These are phyloP conservation scores for Drosophila eugracilis DNA, from an alignment of 1,140 invertebrate species.

Conservation along the genomic window DNA sequence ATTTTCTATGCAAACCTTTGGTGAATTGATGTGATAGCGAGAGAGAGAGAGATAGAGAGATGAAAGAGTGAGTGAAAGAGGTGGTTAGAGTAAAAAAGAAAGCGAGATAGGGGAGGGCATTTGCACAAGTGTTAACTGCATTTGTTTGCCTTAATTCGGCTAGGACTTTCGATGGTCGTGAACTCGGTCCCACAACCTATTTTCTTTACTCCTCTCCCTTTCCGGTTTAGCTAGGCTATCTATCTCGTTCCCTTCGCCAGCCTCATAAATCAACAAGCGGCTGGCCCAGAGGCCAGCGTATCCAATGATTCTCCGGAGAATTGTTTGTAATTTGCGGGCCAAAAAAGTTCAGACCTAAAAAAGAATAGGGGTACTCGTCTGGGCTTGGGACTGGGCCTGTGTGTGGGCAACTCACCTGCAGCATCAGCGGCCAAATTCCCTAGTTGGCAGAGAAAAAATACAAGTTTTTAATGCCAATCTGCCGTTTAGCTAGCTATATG, in stretches of 20 bases:
- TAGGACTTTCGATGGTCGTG: constrained; percentile 7
- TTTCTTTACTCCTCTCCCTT: neutral
- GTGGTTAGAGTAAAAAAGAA: neutral
- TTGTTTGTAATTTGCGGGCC: constrained; percentile 70
- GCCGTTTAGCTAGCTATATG: constrained; percentile 55
- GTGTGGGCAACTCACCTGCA: constrained; percentile 17
- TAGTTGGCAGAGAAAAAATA: constrained; percentile 7
- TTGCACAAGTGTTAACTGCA: constrained; percentile 39
- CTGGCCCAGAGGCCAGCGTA: constrained; percentile 40
- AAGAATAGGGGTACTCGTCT: constrained; percentile 2
- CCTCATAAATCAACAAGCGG: constrained; percentile 60
- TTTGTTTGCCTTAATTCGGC: constrained; percentile 50
- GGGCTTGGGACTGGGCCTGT: too few relatives aligned
- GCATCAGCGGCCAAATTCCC: constrained; percentile 46
- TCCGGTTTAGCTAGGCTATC: too few relatives aligned
- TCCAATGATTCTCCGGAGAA: constrained; percentile 68
- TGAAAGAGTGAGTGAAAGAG: neutral
- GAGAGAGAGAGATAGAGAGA: neutral
- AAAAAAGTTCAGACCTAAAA: constrained; percentile 51
- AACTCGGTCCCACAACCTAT: neutral
- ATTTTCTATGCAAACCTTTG: constrained; percentile 46
- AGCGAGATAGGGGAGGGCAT: neutral
- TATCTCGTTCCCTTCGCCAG: neutral
- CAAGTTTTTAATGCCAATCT: constrained; percentile 78
- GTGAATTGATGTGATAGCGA: constrained; percentile 18